Base-by-base conservation (phyloP, 2,888 invertebrate species). In the Cantharis rufa region DNA sequence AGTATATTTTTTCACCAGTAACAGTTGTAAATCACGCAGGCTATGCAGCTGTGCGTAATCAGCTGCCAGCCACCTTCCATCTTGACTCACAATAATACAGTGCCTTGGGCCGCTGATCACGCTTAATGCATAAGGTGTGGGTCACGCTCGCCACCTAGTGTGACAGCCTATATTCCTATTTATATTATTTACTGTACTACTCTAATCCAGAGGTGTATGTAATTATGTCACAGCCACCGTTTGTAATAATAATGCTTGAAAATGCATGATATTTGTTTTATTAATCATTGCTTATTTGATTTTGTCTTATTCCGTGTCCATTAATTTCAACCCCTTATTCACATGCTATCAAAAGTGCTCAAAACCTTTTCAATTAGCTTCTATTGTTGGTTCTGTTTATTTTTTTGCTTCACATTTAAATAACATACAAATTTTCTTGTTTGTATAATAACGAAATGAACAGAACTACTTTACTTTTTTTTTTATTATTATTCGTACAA, bases 221-320 rank as follows among this genome's bases (percentile, higher is more conserved):
- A 89, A 89, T 87, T 84, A 84, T 84, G 84, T 88, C 88, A 88
- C 88, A 88, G 92, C 93, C 93, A 93, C 93, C 91, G 91, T 91
- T 91, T 91, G 91, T 94, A 94, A 94, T 94, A 94, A 94, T 94
- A 94, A 94, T 93, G 94, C 94, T 94, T 94, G 91, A 91, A 92
- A 91, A 92, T 94, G 94, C 94, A 94, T 94, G 94, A 92, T 93
- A 93, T 93, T 93, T 93, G 93, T 94, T 94, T 94, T 90, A 91
- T 91, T 91, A 91, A 89, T 89, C 87, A 88, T 87, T 85, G 87
- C 87, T 87, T 88, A 86, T 87, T 83, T 88, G 85, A 83, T 85
- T 24, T 84, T 85, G 82, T 84, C 84, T 83, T 81, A 81, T 86
- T 83, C 83, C 80, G 81, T 81, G 80, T 81, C 83, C 83, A 81